A percentile compares a stretch with the other conserved stretches of the same genome.
Conservation (phyloP, 2,113 vertebrate species). For the Marmota flaviventris region DNA sequence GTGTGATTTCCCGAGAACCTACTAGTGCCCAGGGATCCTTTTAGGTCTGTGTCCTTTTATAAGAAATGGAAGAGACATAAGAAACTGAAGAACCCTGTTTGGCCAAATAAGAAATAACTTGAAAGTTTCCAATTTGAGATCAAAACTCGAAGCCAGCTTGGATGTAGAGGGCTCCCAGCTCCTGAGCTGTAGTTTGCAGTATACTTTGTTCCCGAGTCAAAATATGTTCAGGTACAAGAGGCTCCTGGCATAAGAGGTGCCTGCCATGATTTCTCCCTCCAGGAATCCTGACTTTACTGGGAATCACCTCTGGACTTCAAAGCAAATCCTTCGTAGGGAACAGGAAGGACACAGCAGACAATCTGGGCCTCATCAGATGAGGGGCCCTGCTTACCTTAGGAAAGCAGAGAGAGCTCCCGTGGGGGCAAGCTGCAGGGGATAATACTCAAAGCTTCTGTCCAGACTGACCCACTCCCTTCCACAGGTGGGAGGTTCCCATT, state of each 20-base stretch:
- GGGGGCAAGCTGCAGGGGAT: too few species aligned
- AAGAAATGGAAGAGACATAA: constrained; percentile 48
- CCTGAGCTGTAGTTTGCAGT: background rate
- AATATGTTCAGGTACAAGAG: background rate
- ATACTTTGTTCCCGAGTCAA: constrained; percentile 42
- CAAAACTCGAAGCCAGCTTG: constrained; percentile 44
- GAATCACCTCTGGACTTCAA: background rate
- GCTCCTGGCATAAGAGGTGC: background rate
- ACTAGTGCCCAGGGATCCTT: background rate
- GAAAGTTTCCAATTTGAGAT: constrained; percentile 60
- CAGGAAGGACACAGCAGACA: background rate
- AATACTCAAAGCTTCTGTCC: too few species aligned
- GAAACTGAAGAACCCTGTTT: constrained; percentile 34
- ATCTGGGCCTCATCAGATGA: background rate
- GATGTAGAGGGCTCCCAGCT: background rate
- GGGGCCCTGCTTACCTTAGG: background rate
- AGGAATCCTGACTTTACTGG: background rate
- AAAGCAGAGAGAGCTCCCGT: background rate
- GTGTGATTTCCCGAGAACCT: background rate
- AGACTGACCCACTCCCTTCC: background rate
- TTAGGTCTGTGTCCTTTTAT: background rate
- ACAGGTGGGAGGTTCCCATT: background rate
- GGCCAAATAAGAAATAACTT: constrained; percentile 60
- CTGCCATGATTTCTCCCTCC: background rate
- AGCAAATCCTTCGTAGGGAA: background rate